phyloP scores from a whole-genome alignment of 2,797 vertebrate species.

The Gobionotothen gibberifrons region DNA sequence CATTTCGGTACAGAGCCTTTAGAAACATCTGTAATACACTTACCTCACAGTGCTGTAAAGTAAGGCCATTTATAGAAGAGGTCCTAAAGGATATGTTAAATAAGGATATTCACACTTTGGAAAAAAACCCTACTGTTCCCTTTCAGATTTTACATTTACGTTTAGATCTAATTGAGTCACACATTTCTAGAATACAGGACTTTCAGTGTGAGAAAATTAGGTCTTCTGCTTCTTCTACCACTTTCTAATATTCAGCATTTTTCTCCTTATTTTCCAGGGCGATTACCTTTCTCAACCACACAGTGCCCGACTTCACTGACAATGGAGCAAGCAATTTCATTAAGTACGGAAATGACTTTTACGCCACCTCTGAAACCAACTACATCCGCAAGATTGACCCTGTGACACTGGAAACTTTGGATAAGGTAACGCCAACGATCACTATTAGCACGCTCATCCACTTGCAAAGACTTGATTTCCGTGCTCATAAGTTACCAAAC shows the following conservation, averaged over 20 bases:
- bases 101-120: neutral
- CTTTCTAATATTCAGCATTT: neutral
- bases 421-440: slow-evolving; percentile 86
- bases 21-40: neutral
- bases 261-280: slow-evolving; percentile 79
- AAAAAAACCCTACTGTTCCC: neutral
- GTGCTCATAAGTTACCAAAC: neutral
- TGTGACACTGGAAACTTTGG: slow-evolving; percentile 89
- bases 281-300: slow-evolving; percentile 93
- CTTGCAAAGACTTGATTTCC: neutral
- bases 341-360: slow-evolving; percentile 91
- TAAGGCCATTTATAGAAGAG: no score
- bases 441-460: neutral
- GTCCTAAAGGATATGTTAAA: neutral
- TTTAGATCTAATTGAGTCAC: neutral
- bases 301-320: slow-evolving; percentile 96
- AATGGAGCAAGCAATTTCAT: slow-evolving; percentile 95
- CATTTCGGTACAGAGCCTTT: no score
- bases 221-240: neutral
- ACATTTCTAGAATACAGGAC: neutral
- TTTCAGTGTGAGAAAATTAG: neutral
- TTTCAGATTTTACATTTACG: neutral
- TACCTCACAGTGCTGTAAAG: neutral
- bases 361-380: slow-evolving; percentile 93
- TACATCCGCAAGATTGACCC: slow-evolving; percentile 95